These are phyloP conservation scores for Syngnathus typhle DNA, from an alignment of 2,113 vertebrate genomes.

Conservation along the genomic window DNA sequence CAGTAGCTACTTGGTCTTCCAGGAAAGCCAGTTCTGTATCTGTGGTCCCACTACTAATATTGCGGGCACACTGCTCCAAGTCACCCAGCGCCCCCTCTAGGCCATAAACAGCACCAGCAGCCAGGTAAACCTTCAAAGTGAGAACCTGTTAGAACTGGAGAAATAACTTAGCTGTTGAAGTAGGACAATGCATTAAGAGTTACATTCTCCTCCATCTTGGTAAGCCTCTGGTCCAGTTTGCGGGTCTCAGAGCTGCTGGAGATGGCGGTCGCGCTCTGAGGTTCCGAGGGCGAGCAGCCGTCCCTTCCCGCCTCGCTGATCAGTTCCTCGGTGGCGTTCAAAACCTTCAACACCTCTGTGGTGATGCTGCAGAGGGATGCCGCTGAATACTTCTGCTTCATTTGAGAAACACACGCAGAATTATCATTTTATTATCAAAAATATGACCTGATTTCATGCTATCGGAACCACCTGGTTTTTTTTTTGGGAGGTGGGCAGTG, in stretches of 20 bases:
- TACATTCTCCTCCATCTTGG: conserved; percentile 94
- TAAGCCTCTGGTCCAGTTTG: conserved; percentile 84
- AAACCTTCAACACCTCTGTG: conserved; percentile 91
- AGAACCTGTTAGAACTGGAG: neutral
- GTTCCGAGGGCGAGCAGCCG: conserved; percentile 61
- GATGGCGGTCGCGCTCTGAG: conserved; percentile 65
- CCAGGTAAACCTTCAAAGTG: conserved; percentile 82
- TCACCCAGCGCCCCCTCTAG: conserved; percentile 84
- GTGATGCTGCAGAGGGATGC: conserved; percentile 98
- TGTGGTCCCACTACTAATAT: conserved; percentile 78
- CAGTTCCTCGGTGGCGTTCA: conserved; percentile 92
- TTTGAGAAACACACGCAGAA: conserved; percentile 10
- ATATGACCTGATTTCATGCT: neutral
- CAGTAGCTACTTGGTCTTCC: conserved; percentile 92
- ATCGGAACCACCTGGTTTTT: neutral
- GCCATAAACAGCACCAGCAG: conserved; percentile 86
- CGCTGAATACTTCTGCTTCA: conserved; percentile 89
- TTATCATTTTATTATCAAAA: neutral
- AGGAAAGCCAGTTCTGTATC: conserved; percentile 84
- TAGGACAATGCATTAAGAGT: conserved; percentile 38
- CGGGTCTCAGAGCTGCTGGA: conserved; percentile 73
- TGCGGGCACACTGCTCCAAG: conserved; percentile 82
- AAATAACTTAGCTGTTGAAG: neutral
- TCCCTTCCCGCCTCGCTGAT: conserved; percentile 81
- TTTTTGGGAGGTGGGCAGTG: too few relatives aligned